A percentile compares a stretch with the other conserved stretches of the same genome.
Conservation (phyloP, 2,113 vertebrate genomes). For the Zosterops lateralis region DNA sequence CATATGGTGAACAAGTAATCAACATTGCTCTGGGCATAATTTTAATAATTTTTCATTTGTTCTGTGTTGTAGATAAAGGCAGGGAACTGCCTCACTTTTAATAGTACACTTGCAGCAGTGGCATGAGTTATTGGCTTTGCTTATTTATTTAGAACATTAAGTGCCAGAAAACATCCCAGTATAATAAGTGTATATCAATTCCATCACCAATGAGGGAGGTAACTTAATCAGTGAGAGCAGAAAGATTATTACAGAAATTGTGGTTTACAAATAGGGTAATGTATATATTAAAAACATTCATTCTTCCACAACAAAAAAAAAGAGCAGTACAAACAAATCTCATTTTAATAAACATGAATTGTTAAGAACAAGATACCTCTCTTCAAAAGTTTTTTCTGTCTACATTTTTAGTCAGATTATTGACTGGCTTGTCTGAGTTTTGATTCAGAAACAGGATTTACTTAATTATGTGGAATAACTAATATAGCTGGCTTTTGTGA, state of each 20-base stretch:
- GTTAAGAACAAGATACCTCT: neutral
- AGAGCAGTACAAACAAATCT: neutral
- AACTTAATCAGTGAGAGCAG: neutral
- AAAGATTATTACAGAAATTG: neutral
- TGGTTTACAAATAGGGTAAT: neutral
- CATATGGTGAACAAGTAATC: neutral
- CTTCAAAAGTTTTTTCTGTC: neutral
- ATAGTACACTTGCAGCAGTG: neutral
- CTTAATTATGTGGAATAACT: neutral
- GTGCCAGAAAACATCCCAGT: neutral
- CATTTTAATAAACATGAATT: neutral
- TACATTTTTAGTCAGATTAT: neutral
- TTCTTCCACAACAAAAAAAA: neutral
- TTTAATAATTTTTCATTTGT: slow-evolving; percentile 21
- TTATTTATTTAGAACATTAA: slow-evolving; percentile 20
- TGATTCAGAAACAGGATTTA: neutral
- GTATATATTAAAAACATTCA: neutral
- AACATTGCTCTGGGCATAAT: neutral
- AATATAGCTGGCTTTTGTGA: neutral
- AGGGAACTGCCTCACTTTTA: neutral
- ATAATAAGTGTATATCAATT: neutral
- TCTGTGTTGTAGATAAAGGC: neutral
- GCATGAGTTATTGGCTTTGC: neutral
- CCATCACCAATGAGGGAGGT: neutral
- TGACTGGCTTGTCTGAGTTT: neutral